A percentile compares a stretch with the other conserved stretches of the same genome.
Conservation (phyloP, 2,113 vertebrate species). For the Laterallus jamaicensis region DNA sequence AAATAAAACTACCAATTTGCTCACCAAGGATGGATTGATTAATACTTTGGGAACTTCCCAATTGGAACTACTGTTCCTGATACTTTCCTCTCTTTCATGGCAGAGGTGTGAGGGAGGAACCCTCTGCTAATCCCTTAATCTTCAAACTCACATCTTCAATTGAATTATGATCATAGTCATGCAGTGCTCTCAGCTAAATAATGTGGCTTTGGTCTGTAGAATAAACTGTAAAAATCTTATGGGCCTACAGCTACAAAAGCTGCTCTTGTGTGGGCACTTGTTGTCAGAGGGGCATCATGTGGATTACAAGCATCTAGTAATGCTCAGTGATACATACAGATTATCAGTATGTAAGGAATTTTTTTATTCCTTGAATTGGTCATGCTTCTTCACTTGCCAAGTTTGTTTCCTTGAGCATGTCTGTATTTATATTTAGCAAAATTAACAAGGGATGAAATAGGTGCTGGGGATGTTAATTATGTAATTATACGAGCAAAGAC, state of each 20-base stretch:
- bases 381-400: constrained; percentile 33
- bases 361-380: neutral
- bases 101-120: neutral
- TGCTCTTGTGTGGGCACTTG: neutral
- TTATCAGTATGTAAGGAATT: neutral
- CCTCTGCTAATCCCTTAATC: neutral
- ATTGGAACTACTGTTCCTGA: neutral
- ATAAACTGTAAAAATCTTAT: neutral
- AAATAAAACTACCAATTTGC: neutral
- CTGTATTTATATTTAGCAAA: constrained; percentile 63
- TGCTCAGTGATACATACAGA: neutral
- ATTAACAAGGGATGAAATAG: constrained; percentile 64
- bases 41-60: neutral
- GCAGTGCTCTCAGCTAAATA: neutral
- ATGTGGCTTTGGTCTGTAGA: neutral
- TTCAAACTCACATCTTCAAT: neutral
- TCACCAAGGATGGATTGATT: neutral
- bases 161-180: neutral
- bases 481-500: constrained; percentile 41
- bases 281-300: neutral
- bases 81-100: neutral
- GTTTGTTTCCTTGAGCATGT: constrained; percentile 54
- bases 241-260: neutral
- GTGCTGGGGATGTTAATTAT: constrained; percentile 64
- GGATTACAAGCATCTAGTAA: neutral